Evolutionary conservation across 2,797 vertebrate genomes (phyloP), one percentile per base, ranked within the genome.

Genomic region (Vespertilio murinus): DNA sequence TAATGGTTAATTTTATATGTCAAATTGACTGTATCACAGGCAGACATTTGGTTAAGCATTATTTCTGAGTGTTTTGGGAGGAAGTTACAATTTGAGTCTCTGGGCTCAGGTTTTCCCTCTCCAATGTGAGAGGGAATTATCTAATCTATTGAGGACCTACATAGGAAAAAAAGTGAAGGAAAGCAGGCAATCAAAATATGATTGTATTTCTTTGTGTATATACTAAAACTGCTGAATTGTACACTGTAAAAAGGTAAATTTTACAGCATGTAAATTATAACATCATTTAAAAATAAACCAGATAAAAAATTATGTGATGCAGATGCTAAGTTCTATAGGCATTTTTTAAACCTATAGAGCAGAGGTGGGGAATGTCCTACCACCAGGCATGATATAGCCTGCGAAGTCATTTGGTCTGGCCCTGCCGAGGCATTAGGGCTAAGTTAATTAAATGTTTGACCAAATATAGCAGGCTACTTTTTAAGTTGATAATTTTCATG

Each of bases 131-230:
- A 40, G 33, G 38, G n/a, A 10, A 61, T 74, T 9, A 52, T 74
- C 79, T 16, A 91, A 74, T 52, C 22, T 38, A 20, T 64, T 40
- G 28, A 82, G 20, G 59, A 33, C 14, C 22, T 61, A 18, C 40
- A 33, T 33, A 82, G 67, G 40, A 16, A 65, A 81, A 45, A 49
- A 73, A 28, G 42, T 73, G 20, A 82, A 83, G 33, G 28, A 74
- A 88, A 74, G 6, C 25, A 84, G 20, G 52, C 40, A 89, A 86
- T 90, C n/a, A 30, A 78, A 92, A 56, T 70, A 90, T 67, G 22
- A n/a, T 45, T 85, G 71, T 71, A 92, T 17, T 77, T 64, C 22
- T 90, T 92, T 61, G 61, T 94, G 75, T 90, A 82, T 83, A 82
- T 33, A 93, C 40, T 71, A 78, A 92, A 78, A 30, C 0, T 80